phyloP scores from a whole-genome alignment of 2,113 vertebrate species.

The Ia io region DNA sequence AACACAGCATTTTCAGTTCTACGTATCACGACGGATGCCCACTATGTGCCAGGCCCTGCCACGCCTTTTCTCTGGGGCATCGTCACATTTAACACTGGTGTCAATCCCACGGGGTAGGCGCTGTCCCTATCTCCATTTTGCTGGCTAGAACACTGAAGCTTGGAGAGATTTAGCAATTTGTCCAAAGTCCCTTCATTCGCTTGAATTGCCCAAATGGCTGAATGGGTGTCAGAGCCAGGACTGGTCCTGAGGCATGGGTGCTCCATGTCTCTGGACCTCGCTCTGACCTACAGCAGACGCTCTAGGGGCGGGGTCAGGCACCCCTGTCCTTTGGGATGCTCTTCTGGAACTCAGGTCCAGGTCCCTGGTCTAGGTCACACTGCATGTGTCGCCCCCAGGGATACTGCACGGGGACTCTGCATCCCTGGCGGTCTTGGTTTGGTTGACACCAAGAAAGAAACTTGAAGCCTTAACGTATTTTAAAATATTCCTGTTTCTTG shows the following conservation, averaged over 20 bases:
- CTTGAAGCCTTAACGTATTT: neutral
- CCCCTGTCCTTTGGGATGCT: neutral
- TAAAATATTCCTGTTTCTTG: constrained; percentile 19
- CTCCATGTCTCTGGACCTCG: neutral
- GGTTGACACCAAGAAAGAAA: neutral
- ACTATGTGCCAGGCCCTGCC: neutral
- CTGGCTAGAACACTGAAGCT: neutral
- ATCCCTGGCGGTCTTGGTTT: neutral
- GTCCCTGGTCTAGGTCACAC: neutral
- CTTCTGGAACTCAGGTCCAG: neutral
- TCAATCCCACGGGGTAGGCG: neutral
- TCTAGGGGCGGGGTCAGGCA: neutral
- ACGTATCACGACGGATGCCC: accelerated
- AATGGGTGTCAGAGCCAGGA: neutral
- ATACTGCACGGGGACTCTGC: neutral
- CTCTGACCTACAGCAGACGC: neutral
- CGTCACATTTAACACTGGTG: neutral
- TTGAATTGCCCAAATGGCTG: neutral
- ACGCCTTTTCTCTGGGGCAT: neutral
- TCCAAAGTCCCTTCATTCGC: neutral
- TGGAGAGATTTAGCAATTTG: neutral
- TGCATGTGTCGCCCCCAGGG: neutral
- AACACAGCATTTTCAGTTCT: neutral
- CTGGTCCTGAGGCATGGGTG: neutral
- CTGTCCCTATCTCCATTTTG: neutral